Evolutionary conservation across 2,113 vertebrate species (phyloP).

Genomic region (Porphyrio hochstetteri): DNA sequence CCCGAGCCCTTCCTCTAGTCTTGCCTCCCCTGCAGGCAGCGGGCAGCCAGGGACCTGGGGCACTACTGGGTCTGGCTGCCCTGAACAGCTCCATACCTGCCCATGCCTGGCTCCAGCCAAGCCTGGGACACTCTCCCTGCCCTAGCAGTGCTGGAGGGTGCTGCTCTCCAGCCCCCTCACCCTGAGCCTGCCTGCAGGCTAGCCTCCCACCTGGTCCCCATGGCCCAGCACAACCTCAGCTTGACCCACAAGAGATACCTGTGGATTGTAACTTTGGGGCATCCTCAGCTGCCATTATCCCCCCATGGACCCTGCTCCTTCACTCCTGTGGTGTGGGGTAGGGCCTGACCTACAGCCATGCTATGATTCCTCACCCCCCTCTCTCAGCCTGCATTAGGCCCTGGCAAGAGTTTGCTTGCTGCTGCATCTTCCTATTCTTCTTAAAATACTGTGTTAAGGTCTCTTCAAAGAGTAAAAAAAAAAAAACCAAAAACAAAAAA

Average conservation of each 20-base stretch:
- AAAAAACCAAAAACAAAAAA: no score
- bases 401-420: neutral
- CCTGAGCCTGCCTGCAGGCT: neutral
- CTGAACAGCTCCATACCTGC: no score
- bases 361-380: fast-evolving
- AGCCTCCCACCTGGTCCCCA: neutral
- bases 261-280: neutral
- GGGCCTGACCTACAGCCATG: fast-evolving
- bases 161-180: no score
- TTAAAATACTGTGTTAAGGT: neutral
- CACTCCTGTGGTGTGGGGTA: fast-evolving
- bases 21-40: fast-evolving
- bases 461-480: neutral
- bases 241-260: neutral
- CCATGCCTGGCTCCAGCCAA: fast-evolving
- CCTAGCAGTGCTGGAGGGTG: no score
- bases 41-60: neutral
- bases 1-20: no score
- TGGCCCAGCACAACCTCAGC: neutral
- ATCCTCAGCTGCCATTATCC: fast-evolving
- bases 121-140: neutral
- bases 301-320: fast-evolving
- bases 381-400: no score
- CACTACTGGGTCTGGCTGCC: neutral
- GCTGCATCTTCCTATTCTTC: neutral